phyloP scores from a whole-genome alignment of 2,797 vertebrate species.

The Chlorospingus semifuscus region DNA sequence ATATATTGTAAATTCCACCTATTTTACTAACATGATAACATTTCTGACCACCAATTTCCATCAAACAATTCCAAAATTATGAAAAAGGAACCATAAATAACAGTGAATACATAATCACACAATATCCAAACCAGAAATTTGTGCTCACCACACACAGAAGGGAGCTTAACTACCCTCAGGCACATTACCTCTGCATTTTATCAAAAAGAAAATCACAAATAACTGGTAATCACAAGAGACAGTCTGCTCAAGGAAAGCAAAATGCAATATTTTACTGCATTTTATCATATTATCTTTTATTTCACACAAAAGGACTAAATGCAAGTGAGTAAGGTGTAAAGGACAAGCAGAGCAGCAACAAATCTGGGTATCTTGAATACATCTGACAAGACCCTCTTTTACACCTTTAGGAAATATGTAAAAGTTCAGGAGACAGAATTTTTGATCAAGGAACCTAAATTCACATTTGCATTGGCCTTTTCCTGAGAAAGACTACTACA shows the following conservation, averaged over 20 bases:
- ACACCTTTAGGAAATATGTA: background rate
- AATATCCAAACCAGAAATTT: background rate
- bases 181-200: background rate
- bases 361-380: background rate
- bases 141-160: background rate
- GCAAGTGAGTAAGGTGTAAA: background rate
- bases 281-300: background rate
- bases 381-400: background rate
- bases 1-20: background rate
- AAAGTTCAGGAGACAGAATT: background rate
- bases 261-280: background rate
- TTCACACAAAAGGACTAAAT: background rate
- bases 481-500: background rate
- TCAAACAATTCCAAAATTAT: background rate
- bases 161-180: background rate
- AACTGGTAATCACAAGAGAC: background rate
- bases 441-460: background rate
- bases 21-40: background rate
- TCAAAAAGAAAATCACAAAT: background rate
- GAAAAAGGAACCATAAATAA: background rate
- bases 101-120: background rate
- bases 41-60: background rate
- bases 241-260: background rate
- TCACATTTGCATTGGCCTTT: background rate
- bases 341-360: background rate